A percentile compares a stretch with the other conserved stretches of the same genome.
Conservation (phyloP, 1,140 invertebrate genomes). For the Antheraea pernyi region DNA sequence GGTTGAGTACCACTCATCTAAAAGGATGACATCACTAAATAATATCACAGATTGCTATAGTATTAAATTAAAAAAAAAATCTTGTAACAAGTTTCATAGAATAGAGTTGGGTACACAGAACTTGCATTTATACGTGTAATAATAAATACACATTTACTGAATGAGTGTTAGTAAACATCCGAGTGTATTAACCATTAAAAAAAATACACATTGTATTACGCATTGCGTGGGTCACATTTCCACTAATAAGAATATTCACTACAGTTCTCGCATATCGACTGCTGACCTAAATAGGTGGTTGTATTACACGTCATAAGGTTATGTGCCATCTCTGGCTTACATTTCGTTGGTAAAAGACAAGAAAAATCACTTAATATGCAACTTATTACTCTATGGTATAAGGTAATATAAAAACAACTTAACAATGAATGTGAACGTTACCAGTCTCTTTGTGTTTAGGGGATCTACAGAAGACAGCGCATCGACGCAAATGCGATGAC, state of each 20-base stretch:
- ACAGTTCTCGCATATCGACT: background rate
- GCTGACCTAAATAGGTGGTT: background rate
- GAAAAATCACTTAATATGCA: background rate
- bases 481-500: too few species aligned
- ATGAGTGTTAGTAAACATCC: background rate
- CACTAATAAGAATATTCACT: background rate
- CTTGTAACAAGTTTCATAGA: background rate
- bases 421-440: background rate
- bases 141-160: background rate
- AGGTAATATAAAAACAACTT: background rate
- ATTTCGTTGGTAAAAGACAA: background rate
- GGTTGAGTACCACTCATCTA: background rate
- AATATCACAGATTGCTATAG: slow-evolving; percentile 1
- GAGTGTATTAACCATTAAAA: background rate
- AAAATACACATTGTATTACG: background rate
- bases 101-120: background rate
- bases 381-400: background rate
- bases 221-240: background rate
- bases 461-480: background rate
- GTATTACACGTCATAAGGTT: background rate
- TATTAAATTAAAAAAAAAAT: background rate
- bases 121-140: background rate
- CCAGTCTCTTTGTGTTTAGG: background rate
- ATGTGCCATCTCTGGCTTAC: background rate
- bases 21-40: slow-evolving; percentile 29